Conservation (phyloP, 2,113 vertebrate genomes). For the Eidolon helvum region DNA sequence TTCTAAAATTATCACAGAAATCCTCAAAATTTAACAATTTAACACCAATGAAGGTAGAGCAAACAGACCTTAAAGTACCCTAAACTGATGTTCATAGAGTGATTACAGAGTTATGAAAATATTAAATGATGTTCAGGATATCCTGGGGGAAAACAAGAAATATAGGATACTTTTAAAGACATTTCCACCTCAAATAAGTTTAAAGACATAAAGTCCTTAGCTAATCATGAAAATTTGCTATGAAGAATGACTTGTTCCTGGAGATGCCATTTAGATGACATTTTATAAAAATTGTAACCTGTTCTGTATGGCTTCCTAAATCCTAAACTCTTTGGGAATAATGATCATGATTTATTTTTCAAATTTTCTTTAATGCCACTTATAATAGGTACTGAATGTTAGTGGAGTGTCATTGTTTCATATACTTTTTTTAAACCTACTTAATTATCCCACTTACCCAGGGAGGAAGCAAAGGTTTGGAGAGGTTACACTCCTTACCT, state of each 20-base stretch:
- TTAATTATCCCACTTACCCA: not conserved
- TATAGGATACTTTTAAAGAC: not conserved
- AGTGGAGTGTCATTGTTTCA: not conserved
- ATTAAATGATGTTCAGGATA: not conserved
- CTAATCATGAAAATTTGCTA: not conserved
- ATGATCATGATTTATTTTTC: not conserved
- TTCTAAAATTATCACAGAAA: conserved; percentile 53
- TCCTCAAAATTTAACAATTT: conserved; percentile 7
- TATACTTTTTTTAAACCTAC: not conserved
- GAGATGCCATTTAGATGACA: not conserved
- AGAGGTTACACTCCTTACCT: not conserved
- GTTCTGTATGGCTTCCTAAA: not conserved
- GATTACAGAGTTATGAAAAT: not conserved
- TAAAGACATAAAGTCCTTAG: not conserved
- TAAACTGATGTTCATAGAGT: not conserved
- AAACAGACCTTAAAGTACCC: not conserved
- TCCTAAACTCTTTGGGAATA: not conserved
- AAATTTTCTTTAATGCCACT: not conserved
- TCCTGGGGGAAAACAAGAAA: not conserved
- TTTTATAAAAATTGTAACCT: conserved; percentile 10
- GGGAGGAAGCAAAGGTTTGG: not conserved
- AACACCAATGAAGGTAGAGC: not conserved
- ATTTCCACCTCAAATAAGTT: not conserved
- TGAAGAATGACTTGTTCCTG: conserved; percentile 4
- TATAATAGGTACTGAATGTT: not conserved